phyloP scores from a whole-genome alignment of 2,888 invertebrate species.

The Scaptomyza flava region DNA sequence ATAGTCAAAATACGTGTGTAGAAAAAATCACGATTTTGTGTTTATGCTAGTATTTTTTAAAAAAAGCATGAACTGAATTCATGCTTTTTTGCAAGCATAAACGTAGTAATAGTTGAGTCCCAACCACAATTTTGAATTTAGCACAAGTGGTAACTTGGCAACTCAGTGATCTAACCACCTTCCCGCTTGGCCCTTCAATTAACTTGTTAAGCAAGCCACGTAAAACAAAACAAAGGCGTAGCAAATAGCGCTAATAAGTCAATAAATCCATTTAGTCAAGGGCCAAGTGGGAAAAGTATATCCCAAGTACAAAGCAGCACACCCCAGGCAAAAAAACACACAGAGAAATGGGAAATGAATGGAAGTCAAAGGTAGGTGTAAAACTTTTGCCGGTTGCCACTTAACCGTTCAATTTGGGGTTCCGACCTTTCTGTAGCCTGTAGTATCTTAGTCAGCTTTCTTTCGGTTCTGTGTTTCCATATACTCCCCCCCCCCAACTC shows the following conservation, averaged over 20 bases:
- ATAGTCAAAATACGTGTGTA: too few species aligned
- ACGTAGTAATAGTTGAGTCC: too few species aligned
- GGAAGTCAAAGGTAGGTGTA: constrained; percentile 60
- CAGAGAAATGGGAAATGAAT: constrained; percentile 23
- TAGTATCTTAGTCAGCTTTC: constrained; percentile 39
- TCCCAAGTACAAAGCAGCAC: neutral
- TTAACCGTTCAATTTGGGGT: constrained; percentile 68
- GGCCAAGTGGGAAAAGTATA: constrained; percentile 3
- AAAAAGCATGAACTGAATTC: too few species aligned
- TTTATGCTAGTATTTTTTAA: too few species aligned
- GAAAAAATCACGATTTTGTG: too few species aligned
- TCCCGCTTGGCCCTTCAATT: constrained; percentile 24
- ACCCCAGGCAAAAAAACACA: neutral
- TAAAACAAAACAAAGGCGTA: constrained; percentile 7
- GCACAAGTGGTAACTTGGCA: neutral
- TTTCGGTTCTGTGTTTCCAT: neutral
- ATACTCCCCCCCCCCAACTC: neutral
- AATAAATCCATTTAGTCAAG: constrained; percentile 63
- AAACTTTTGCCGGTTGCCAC: constrained; percentile 60
- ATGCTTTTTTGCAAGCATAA: too few species aligned
- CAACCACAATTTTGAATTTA: neutral
- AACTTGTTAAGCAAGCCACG: constrained; percentile 17
- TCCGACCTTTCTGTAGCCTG: constrained; percentile 48
- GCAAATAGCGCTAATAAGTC: constrained; percentile 54
- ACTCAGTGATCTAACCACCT: neutral